Evolutionary conservation across 2,797 vertebrate species (phyloP), one percentile per base, ranked within the genome.

Genomic region (Natrix natrix): DNA sequence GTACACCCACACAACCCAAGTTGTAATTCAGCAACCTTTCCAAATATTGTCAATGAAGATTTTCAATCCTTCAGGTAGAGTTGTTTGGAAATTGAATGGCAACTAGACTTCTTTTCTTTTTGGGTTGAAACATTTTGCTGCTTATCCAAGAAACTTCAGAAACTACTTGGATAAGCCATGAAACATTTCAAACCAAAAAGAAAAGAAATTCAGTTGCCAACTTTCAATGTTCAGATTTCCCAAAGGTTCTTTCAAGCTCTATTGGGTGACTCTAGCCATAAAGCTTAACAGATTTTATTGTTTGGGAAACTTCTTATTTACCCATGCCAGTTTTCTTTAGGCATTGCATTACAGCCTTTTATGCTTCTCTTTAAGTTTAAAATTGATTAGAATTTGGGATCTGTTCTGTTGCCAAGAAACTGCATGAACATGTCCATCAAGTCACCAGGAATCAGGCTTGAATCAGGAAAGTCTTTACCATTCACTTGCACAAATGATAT

Each of bases 291-390:
- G 11, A 63, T 26, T 26, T 17, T n/a, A 14, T 13, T 93, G 92
- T 11, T 63, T 0, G 55, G 92, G 10, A 83, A 48, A 83, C 17
- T 8, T 78, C 37, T 43, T 48, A 83, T 48, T 83, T 48, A 83
- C 20, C 22, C 37, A 48, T 83, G 43, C 10, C 74, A 24, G 10
- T 83, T 83, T 83, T 83, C 22, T 48, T 24, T 48, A 24, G 74
- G 74, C 43, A 83, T 83, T 83, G 20, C 43, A 90, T 16, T n/a
- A 60, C 59, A 56, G 32, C 8, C 20, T 10, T 87, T 20, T 93
- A 37, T 0, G 56, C 94, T 93, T 86, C n/a, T 4, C 20, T 66
- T 92, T 94, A 95, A 96, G 92, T 93, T 95, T 87, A 92, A 93
- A 93, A 88, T 90, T 94, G 61, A 96, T 94, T 94, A 94, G 17